Base-by-base conservation (phyloP, 1,140 invertebrate genomes). In the Drosophila novamexicana region DNA sequence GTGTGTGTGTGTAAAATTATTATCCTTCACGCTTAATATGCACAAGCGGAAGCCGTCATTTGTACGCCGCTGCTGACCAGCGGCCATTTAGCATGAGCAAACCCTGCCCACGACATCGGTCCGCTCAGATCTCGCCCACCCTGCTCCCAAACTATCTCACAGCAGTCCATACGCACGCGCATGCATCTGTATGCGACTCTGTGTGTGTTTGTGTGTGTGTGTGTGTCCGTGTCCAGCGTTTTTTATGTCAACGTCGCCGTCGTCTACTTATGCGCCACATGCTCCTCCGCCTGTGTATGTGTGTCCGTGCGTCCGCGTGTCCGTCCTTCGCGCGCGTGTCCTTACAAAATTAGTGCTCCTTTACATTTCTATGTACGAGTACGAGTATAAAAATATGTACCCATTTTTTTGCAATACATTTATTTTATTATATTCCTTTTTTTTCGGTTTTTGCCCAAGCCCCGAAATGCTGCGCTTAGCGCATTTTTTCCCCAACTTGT, bases 1-100 rank as follows among this genome's bases (percentile, higher is more conserved):
- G 75, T 76, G 22, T 29, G 29, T 57, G 37, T 62, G 53, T 56
- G 68, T 82, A 75, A 89, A 89, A 89, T 89, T 89, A 89, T 89
- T 89, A 89, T 89, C 80, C 84, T 89, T 89, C 84, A 89, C 84
- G 84, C 84, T 89, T 89, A 89, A 89, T 89, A 89, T 89, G 84
- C 84, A 89, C 75, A 89, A 89, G 84, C 84, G 84, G 84, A 89
- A 89, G 84, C 84, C 84, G 84, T 89, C 84, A 89, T 89, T 89
- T 89, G 84, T 89, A 88, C 83, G 83, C 83, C 83, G 82, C 58
- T 78, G 79, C 81, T 84, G 83, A 77, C 82, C 83, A 81, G 75
- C 81, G 83, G 71, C 82, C 82, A 85, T 85, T 85, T 85, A 85
- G 83, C 83, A 82, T 79, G 81, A 64, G 72, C 75, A 66, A 80